These are phyloP conservation scores for Takifugu flavidus DNA, from an alignment of 2,113 vertebrate species.

Conservation along the genomic window DNA sequence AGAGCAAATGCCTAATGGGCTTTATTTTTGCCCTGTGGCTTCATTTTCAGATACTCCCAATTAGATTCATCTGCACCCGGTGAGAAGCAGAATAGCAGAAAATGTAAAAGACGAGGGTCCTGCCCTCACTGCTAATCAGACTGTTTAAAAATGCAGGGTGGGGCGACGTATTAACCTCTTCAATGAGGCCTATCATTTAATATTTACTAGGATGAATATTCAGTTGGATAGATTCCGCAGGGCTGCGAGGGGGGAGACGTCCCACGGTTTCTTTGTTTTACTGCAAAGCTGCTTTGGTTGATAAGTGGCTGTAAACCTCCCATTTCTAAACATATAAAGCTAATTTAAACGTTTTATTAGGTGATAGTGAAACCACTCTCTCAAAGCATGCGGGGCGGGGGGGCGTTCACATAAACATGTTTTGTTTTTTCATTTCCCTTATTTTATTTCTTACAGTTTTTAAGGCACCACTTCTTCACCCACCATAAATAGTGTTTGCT, in stretches of 20 bases:
- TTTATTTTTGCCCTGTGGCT: constrained; percentile 8
- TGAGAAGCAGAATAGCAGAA: constrained; percentile 9
- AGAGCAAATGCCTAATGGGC: constrained; percentile 21
- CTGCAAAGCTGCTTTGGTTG: constrained; percentile 30
- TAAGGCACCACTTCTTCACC: constrained; percentile 16
- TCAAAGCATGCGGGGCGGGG: constrained; percentile 3
- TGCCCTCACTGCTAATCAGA: constrained; percentile 4
- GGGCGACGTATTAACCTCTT: constrained; percentile 5
- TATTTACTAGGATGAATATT: constrained; percentile 5
- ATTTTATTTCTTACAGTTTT: neutral
- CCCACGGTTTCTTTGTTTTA: constrained; percentile 9
- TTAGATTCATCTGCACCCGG: constrained; percentile 9
- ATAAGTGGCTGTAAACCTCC: constrained; percentile 17
- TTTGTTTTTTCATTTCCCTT: neutral
- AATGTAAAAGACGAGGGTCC: constrained; percentile 13
- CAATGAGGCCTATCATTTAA: constrained; percentile 9
- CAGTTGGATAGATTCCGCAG: constrained; percentile 9
- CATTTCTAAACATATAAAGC: constrained; percentile 29
- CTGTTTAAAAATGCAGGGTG: constrained; percentile 15
- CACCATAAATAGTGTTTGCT: constrained; percentile 90
- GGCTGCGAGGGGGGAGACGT: constrained; percentile 5
- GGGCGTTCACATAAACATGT: constrained; percentile 25
- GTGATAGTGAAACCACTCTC: constrained; percentile 13
- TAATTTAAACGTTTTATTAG: constrained; percentile 46
- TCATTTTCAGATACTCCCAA: constrained; percentile 19